These are phyloP conservation scores for Cenopis cana DNA, from an alignment of 2,888 invertebrate species.

Conservation along the genomic window DNA sequence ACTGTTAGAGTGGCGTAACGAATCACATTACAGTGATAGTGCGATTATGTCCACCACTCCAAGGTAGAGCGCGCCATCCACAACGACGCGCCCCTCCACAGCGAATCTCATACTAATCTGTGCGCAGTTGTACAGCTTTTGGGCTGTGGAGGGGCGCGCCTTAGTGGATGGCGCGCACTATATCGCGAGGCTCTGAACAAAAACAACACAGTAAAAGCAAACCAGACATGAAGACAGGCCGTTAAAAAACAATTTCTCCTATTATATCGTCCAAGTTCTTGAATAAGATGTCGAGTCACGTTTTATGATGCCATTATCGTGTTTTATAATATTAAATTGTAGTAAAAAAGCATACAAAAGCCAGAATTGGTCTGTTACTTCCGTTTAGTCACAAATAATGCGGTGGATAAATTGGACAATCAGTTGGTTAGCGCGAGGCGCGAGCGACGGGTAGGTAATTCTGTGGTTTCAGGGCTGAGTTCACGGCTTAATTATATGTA, in stretches of 20 bases:
- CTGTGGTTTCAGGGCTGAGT: constrained; percentile 20
- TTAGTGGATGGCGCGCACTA: no score
- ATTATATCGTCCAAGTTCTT: background rate
- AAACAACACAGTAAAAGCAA: no score
- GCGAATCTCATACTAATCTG: no score
- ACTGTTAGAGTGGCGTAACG: no score
- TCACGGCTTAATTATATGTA: background rate
- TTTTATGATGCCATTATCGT: background rate
- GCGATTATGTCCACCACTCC: background rate
- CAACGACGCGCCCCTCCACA: no score
- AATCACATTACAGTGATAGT: no score
- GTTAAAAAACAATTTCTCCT: background rate
- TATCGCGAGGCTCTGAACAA: no score
- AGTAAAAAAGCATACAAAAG: constrained; percentile 15
- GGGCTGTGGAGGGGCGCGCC: no score
- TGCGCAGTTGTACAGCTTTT: no score
- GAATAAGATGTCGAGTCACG: constrained; percentile 6
- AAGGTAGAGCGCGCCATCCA: no score
- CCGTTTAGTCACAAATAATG: constrained; percentile 32
- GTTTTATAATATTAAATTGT: constrained; percentile 1
- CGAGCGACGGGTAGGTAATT: constrained; percentile 20
- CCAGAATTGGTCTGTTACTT: constrained; percentile 11
- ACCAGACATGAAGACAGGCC: background rate
- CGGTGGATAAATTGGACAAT: constrained; percentile 31
- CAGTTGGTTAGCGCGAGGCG: constrained; percentile 26